Evolutionary conservation across 1,140 invertebrate genomes (phyloP).

Genomic region (Limonius californicus): DNA sequence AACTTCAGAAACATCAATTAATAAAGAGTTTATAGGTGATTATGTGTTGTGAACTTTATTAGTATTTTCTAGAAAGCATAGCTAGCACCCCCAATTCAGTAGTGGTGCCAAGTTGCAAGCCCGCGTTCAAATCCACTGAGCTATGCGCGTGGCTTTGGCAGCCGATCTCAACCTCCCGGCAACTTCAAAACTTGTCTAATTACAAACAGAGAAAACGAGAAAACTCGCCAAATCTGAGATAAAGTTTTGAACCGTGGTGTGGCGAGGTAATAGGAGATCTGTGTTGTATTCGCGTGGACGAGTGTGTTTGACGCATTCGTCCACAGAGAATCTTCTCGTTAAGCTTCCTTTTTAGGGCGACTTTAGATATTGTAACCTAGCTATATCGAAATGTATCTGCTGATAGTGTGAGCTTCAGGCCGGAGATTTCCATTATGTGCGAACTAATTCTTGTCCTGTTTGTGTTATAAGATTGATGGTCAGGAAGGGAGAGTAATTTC

Average conservation of each 20-base stretch:
- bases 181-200: slow-evolving; percentile 33
- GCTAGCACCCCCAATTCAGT: slow-evolving; percentile 14
- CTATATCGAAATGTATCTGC: too few relatives aligned
- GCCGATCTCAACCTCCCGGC: slow-evolving; percentile 24
- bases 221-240: slow-evolving; percentile 32
- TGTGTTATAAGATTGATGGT: too few relatives aligned
- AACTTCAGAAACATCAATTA: too few relatives aligned
- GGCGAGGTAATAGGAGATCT: slow-evolving; percentile 18
- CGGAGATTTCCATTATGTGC: too few relatives aligned
- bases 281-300: slow-evolving; percentile 15
- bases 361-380: too few relatives aligned
- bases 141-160: slow-evolving; percentile 25
- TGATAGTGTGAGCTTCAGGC: too few relatives aligned
- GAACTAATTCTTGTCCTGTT: too few relatives aligned
- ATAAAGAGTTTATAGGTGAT: too few relatives aligned
- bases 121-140: slow-evolving; percentile 12
- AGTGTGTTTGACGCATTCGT: slow-evolving; percentile 15
- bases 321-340: too few relatives aligned
- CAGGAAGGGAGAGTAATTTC: too few relatives aligned
- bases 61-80: slow-evolving; percentile 18
- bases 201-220: slow-evolving; percentile 31
- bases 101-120: slow-evolving; percentile 17
- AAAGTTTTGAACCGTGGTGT: slow-evolving; percentile 27
- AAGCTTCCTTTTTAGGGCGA: too few relatives aligned
- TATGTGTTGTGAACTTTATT: too few relatives aligned